These are phyloP conservation scores for Pseudopipra pipra DNA, from an alignment of 2,113 vertebrate species.

Conservation along the genomic window DNA sequence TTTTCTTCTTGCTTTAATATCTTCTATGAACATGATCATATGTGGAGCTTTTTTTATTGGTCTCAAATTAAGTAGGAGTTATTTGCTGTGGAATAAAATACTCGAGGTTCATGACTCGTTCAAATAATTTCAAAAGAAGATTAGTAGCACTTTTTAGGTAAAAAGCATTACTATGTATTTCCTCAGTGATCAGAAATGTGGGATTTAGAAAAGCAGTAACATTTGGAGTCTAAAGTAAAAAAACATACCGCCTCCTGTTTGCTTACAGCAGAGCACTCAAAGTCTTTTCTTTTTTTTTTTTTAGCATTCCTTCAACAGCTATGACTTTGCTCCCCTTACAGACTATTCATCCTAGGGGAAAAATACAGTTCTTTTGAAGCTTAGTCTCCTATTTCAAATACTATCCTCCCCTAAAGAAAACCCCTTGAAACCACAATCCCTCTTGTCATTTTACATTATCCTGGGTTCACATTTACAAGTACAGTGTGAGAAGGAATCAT, in stretches of 20 bases:
- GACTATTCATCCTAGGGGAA: not conserved
- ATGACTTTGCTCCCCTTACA: not conserved
- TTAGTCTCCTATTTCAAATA: not conserved
- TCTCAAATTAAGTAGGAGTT: not conserved
- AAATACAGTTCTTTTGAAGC: not conserved
- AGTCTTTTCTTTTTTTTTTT: not conserved
- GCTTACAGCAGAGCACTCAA: not conserved
- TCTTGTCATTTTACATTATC: not conserved
- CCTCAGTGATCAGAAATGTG: not conserved
- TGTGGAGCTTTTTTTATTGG: not conserved
- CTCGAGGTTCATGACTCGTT: not conserved
- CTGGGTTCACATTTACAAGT: not conserved
- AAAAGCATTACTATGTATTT: not conserved
- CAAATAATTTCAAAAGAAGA: not conserved
- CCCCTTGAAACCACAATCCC: not conserved
- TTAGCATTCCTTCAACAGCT: not conserved
- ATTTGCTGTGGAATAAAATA: not conserved
- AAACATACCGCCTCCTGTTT: not conserved
- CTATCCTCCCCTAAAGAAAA: not conserved
- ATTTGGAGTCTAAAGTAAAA: not conserved
- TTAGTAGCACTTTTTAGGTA: not conserved
- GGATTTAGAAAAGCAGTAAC: slow-evolving; percentile 3
- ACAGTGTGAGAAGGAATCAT: not conserved
- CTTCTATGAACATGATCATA: not conserved
- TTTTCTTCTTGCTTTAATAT: not conserved